These are phyloP conservation scores for Malthinus seriepunctatus DNA, from an alignment of 2,888 invertebrate species.

Conservation along the genomic window DNA sequence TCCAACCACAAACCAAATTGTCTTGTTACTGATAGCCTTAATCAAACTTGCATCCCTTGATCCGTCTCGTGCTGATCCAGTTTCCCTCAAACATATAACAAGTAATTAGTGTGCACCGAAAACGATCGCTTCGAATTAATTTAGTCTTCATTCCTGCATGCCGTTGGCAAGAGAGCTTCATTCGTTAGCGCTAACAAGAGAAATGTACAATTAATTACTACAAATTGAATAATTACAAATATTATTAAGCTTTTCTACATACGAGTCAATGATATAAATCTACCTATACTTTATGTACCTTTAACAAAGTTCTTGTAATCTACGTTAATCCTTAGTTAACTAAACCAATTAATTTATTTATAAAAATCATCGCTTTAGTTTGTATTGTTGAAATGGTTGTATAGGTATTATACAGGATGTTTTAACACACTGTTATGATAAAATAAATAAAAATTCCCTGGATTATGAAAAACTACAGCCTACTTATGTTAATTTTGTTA, in stretches of 20 bases:
- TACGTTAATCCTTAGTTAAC: too few species aligned
- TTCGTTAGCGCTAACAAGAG: conserved; percentile 29
- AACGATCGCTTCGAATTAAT: conserved; percentile 29
- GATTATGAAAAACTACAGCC: too few species aligned
- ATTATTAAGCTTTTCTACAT: conserved; percentile 10
- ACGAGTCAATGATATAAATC: not conserved
- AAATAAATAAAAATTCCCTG: too few species aligned
- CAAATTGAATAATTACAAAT: conserved; percentile 29
- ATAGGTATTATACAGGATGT: too few species aligned
- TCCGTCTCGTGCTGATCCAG: conserved; percentile 23
- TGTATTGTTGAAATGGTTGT: too few species aligned
- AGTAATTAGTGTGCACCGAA: conserved; percentile 30
- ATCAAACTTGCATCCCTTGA: conserved; percentile 25
- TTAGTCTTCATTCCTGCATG: conserved; percentile 27
- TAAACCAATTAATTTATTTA: too few species aligned
- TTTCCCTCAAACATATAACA: conserved; percentile 30
- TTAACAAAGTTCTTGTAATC: too few species aligned
- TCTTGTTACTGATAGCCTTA: conserved; percentile 14
- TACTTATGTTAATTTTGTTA: too few species aligned
- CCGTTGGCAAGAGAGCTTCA: conserved; percentile 25
- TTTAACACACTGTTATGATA: too few species aligned
- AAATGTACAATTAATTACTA: conserved; percentile 28
- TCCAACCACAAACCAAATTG: conserved; percentile 15
- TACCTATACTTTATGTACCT: too few species aligned
- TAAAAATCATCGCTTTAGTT: too few species aligned